phyloP scores from a whole-genome alignment of 2,113 vertebrate species.

The Chaetorhynchus papuensis region DNA sequence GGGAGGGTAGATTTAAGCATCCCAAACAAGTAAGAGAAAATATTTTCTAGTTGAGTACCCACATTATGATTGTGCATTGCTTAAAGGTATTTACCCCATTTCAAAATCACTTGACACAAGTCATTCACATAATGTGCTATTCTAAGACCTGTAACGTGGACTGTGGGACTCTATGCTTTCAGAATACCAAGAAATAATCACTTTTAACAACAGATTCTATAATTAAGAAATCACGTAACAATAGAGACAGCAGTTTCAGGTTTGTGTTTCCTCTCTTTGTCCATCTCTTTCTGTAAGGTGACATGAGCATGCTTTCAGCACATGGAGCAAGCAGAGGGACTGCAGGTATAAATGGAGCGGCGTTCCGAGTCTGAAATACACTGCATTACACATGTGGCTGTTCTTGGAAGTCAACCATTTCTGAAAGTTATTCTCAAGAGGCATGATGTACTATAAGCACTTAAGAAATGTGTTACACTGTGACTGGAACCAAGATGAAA shows the following conservation, averaged over 20 bases:
- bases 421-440: slow-evolving; percentile 65
- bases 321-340: neutral
- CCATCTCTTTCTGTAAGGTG: neutral
- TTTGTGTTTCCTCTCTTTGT: slow-evolving; percentile 41
- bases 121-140: slow-evolving; percentile 25
- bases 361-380: neutral
- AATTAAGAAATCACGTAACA: slow-evolving; percentile 46
- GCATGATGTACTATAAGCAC: slow-evolving; percentile 65
- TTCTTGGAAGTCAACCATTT: slow-evolving; percentile 74
- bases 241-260: neutral
- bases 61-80: slow-evolving; percentile 8
- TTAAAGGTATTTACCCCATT: slow-evolving; percentile 43
- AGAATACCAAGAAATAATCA: slow-evolving; percentile 45
- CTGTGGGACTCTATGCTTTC: slow-evolving; percentile 12
- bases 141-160: slow-evolving; percentile 21
- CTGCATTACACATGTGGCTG: slow-evolving; percentile 43
- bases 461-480: slow-evolving; percentile 67
- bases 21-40: slow-evolving; percentile 21
- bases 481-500: slow-evolving; percentile 72
- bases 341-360: neutral
- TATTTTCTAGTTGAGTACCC: slow-evolving; percentile 17
- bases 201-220: slow-evolving; percentile 43
- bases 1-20: neutral
- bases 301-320: neutral
- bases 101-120: slow-evolving; percentile 31